These are phyloP conservation scores for Apamea sordens DNA, from an alignment of 2,888 invertebrate genomes.

Conservation along the genomic window DNA sequence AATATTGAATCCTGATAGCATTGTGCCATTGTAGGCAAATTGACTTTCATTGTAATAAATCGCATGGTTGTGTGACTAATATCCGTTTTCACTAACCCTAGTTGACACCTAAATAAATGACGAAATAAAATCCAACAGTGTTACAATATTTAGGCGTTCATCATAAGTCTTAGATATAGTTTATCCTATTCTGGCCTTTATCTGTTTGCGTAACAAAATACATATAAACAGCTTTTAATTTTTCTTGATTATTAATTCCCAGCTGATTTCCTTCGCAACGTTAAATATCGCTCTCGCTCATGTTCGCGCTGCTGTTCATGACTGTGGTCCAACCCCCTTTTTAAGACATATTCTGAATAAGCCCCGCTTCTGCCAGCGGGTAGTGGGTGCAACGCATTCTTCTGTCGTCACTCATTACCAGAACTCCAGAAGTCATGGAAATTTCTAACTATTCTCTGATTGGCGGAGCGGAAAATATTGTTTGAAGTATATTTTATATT, in stretches of 20 bases:
- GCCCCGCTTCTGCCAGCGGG: not conserved
- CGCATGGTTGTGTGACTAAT: not conserved
- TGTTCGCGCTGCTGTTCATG: constrained; percentile 6
- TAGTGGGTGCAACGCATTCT: constrained; percentile 26
- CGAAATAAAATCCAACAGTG: not conserved
- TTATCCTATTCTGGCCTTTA: not conserved
- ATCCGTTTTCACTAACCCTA: not conserved
- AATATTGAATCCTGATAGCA: constrained; percentile 2
- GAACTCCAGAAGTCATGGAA: constrained; percentile 32
- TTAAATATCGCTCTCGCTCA: not conserved
- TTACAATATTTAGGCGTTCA: not conserved
- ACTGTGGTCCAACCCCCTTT: not conserved
- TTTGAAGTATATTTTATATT: constrained; percentile 7
- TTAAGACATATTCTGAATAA: constrained; percentile 29
- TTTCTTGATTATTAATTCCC: not conserved
- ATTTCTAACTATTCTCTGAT: constrained; percentile 35
- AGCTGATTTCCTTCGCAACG: not conserved
- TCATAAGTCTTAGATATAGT: not conserved
- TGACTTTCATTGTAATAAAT: not conserved
- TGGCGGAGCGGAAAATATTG: constrained; percentile 24
- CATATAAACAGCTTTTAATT: not conserved
- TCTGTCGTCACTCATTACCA: constrained; percentile 29
- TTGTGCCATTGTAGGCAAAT: not conserved
- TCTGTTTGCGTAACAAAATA: not conserved
- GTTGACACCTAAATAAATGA: not conserved